These are phyloP conservation scores for Scaptomyza caliginosa DNA, from an alignment of 2,888 invertebrate genomes.

Conservation along the genomic window DNA sequence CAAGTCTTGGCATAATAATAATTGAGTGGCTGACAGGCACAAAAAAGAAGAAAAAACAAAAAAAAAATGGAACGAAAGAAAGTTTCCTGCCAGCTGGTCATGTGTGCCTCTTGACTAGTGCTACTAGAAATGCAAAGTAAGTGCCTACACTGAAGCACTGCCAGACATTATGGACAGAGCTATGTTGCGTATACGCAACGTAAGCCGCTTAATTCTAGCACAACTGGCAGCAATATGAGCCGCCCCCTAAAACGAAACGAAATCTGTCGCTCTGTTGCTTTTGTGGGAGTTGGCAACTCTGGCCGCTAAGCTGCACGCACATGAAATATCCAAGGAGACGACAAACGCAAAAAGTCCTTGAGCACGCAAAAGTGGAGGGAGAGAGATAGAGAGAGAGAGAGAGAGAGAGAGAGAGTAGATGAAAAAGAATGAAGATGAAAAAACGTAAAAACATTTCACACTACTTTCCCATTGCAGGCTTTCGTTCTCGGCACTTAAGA, in stretches of 20 bases:
- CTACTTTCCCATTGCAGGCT: slow-evolving; percentile 21
- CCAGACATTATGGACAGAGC: slow-evolving; percentile 46
- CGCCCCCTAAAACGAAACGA: slow-evolving; percentile 24
- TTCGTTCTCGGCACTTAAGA: slow-evolving; percentile 64
- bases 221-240: slow-evolving; percentile 48
- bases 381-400: neutral
- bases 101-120: slow-evolving; percentile 7
- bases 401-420: slow-evolving; percentile 14
- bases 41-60: neutral
- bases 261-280: slow-evolving; percentile 45
- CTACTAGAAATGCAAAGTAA: slow-evolving; percentile 62
- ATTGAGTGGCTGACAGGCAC: slow-evolving; percentile 59
- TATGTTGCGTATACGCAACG: slow-evolving; percentile 65
- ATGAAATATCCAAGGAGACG: slow-evolving; percentile 57
- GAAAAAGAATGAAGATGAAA: slow-evolving; percentile 8
- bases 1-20: slow-evolving; percentile 59
- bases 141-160: slow-evolving; percentile 22
- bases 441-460: slow-evolving; percentile 36
- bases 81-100: slow-evolving; percentile 18
- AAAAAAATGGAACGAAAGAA: neutral
- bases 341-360: slow-evolving; percentile 59
- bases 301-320: slow-evolving; percentile 69
- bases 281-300: slow-evolving; percentile 35
- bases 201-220: slow-evolving; percentile 65
- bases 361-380: slow-evolving; percentile 48